Evolutionary conservation across 2,797 vertebrate species (phyloP), one percentile per base, ranked within the genome.

Genomic region (Cyclura pinguis): DNA sequence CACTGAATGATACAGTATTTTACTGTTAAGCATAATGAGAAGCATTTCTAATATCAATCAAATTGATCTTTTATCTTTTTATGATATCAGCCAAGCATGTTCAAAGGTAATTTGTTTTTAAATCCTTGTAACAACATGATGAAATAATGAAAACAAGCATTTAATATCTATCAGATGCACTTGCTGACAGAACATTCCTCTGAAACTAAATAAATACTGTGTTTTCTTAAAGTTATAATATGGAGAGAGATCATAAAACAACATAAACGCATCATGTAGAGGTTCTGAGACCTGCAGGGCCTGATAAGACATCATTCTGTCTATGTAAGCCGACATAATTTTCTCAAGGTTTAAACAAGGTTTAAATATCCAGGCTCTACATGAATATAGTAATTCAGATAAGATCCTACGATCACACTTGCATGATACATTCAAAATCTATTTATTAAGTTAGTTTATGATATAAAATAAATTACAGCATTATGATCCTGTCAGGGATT

Each of bases 51-150:
- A 83, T 73, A 94, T 88, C 83, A 94, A 92, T 95, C 90, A 94
- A 92, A 92, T 24, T 52, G 91, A 91, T 93, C 13, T 88, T 92
- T 89, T 85, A 55, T 93, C 85, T 94, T 94, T 88, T 93, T 84
- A 52, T 91, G 89, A 24, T 76, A 83, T 57, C 74, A 96, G 93
- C 92, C 22, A 94, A 95, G 93, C 0, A 0, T 90, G 76, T 67
- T 96, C 88, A 94, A 92, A 89, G 92, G 87, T 89, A 93, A 96
- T 94, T 95, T 94, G 93, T 91, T 95, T 90, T 90, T 94, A 97
- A 96, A 95, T 6, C 73, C 87, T 78, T 93, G 38, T 90, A 95
- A 76, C 85, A 89, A 92, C 80, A 91, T 22, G 76, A 94, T 92
- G 81, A 90, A 91, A 93, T 90, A 92, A n/a, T 42, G 90, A 59